Base-by-base conservation (phyloP, 2,113 vertebrate species). In the Archocentrus centrarchus region DNA sequence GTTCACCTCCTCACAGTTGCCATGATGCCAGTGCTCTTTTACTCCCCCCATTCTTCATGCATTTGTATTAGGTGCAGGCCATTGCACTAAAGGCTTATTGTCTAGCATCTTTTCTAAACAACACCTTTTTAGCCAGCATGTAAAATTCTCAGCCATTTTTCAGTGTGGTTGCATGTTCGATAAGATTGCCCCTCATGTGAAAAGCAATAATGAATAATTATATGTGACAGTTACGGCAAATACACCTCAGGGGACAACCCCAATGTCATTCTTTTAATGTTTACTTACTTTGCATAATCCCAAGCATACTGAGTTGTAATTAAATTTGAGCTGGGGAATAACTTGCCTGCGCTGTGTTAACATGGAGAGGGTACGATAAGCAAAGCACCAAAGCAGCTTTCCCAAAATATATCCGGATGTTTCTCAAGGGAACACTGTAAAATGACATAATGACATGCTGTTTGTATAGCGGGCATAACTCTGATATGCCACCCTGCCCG, bases 271-370 rank as follows among this genome's bases (percentile, higher is more conserved):
- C 66, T 24, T 76, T 62, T 58, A 53, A 68, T 89, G 84, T 93
- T 91, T 82, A 87, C 84, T 73, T 60, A 64, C 61, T 94, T 89
- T 91, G 68, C 91, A 92, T 92, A 91, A 93, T 93, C 89, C 85
- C 62, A 63, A 66, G 64, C 47, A 84, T 17, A 68, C 62, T 81
- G 73, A 70, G 68, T 32, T 41, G 41, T 91, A 89, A 93, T 94
- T 91, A 82, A 86, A 87, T 86, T 76, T 79, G 60, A 87, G 37
- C 47, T 11, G 7, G 62, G n/a, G 86, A 89, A 81, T 86, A 81
- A 59, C 47, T 82, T 81, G 66, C 53, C 75, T 9, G 9, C 9
- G 47, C 24, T 84, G 53, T 91, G 85, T 87, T 61, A 85, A 88
- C 66, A 87, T 6, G 3, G 70, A 64, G 76, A 62, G 76, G 75